These are phyloP conservation scores for Sylvilagus floridanus DNA, from an alignment of 2,797 vertebrate species.

Conservation along the genomic window DNA sequence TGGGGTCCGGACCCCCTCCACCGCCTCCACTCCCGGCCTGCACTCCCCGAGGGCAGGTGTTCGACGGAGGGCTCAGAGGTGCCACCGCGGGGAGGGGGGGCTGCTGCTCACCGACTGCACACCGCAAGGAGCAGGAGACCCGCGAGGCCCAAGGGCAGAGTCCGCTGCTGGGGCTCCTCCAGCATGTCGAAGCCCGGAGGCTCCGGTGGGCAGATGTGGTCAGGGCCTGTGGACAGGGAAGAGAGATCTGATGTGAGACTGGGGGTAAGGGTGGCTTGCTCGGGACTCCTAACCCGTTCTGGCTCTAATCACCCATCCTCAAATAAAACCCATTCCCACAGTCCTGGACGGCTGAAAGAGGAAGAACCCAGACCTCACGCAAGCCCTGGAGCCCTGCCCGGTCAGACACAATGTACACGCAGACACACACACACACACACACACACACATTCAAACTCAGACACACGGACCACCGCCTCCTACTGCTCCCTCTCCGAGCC, in stretches of 20 bases:
- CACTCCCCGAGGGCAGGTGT: neutral
- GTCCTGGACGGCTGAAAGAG: neutral
- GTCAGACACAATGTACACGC: slow-evolving; percentile 4
- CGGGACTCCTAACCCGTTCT: neutral
- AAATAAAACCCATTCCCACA: neutral
- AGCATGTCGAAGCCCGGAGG: slow-evolving; percentile 82
- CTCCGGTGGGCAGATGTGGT: slow-evolving; percentile 54
- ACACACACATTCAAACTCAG: neutral
- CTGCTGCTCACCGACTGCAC: slow-evolving; percentile 83
- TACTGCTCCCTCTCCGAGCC: slow-evolving; percentile 50
- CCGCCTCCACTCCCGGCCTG: neutral
- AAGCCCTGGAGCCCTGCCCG: neutral
- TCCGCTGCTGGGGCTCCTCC: slow-evolving; percentile 77
- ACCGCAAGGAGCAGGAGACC: slow-evolving; percentile 81
- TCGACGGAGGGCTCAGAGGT: too few species aligned
- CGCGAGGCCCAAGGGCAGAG: slow-evolving; percentile 77
- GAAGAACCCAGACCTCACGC: neutral
- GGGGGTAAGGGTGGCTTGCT: neutral
- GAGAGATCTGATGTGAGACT: neutral
- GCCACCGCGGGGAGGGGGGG: neutral
- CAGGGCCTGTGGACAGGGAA: slow-evolving; percentile 64
- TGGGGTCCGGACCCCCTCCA: neutral
- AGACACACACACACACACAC: slow-evolving; percentile 29
- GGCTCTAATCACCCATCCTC: slow-evolving; percentile 1
- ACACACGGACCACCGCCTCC: neutral